Conservation (phyloP, 2,113 vertebrate species). For the Axis porcinus region DNA sequence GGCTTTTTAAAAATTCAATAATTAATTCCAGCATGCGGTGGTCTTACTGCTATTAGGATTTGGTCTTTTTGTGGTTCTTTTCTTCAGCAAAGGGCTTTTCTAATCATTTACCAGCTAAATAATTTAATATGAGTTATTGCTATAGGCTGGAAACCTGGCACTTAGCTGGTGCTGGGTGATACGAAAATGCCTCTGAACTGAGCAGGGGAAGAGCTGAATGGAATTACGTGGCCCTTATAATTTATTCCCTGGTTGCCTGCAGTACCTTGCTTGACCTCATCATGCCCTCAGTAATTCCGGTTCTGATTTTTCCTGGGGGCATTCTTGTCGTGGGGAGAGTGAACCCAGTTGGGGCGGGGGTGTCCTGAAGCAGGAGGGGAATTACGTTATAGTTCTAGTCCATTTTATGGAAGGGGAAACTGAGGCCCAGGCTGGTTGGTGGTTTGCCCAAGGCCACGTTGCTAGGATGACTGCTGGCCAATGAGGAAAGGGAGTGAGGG, state of each 20-base stretch:
- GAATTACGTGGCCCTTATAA: rapidly evolving
- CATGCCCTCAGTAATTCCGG: rapidly evolving
- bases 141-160: neutral
- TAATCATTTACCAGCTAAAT: conserved; percentile 58
- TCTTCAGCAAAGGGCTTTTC: conserved; percentile 34
- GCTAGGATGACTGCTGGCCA: rapidly evolving
- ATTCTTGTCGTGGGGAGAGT: neutral
- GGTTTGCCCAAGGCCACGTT: neutral
- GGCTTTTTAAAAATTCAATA: conserved; percentile 63
- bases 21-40: neutral
- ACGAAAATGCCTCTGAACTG: rapidly evolving
- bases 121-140: conserved; percentile 26
- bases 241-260: neutral
- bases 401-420: neutral
- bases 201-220: neutral
- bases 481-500: rapidly evolving
- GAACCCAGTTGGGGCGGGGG: rapidly evolving
- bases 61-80: conserved; percentile 42
- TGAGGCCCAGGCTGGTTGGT: neutral
- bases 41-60: neutral
- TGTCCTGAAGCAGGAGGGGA: neutral
- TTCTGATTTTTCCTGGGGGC: neutral
- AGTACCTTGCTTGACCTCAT: neutral
- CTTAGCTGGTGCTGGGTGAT: neutral
- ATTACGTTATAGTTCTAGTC: neutral